Evolutionary conservation across 2,888 invertebrate species (phyloP).

Genomic region (Mythimna vitellina): DNA sequence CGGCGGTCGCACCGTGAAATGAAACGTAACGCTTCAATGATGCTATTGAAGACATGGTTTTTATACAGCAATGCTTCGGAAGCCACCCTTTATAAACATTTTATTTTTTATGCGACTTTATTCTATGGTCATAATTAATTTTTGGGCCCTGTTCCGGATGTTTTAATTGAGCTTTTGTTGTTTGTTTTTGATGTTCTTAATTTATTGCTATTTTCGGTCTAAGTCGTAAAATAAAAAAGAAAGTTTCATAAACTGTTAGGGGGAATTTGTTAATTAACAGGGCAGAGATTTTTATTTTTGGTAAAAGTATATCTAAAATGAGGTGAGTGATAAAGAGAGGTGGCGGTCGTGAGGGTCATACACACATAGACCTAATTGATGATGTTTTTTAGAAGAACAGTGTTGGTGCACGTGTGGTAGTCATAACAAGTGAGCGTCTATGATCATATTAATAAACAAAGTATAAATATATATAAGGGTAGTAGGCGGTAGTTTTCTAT

Average conservation of each 20-base stretch:
- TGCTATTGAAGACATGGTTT: slow-evolving; percentile 70
- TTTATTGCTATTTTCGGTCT: slow-evolving; percentile 35
- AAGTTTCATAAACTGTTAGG: neutral
- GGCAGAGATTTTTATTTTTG: neutral
- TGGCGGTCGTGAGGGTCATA: too few species aligned
- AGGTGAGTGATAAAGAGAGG: too few species aligned
- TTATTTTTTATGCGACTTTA: slow-evolving; percentile 50
- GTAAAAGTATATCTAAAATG: neutral
- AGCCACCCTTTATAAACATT: slow-evolving; percentile 61
- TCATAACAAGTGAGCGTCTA: neutral
- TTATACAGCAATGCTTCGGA: slow-evolving; percentile 67
- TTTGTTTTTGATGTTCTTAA: slow-evolving; percentile 53
- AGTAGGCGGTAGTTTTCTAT: too few species aligned
- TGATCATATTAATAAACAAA: neutral
- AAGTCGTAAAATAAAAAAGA: slow-evolving; percentile 24
- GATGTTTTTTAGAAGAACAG: neutral
- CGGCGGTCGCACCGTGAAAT: slow-evolving; percentile 82
- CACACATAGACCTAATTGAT: neutral
- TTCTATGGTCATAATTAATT: slow-evolving; percentile 62
- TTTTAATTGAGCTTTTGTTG: slow-evolving; percentile 61
- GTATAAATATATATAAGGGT: too few species aligned
- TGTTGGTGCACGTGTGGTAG: neutral
- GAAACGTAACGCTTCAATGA: slow-evolving; percentile 82
- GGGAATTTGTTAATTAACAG: too few species aligned
- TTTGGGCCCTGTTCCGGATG: slow-evolving; percentile 58